A percentile compares a stretch with the other conserved stretches of the same genome.
These are phyloP conservation scores for Xiphorhynchus elegans DNA, from an alignment of 2,113 vertebrate genomes.

Conservation along the genomic window DNA sequence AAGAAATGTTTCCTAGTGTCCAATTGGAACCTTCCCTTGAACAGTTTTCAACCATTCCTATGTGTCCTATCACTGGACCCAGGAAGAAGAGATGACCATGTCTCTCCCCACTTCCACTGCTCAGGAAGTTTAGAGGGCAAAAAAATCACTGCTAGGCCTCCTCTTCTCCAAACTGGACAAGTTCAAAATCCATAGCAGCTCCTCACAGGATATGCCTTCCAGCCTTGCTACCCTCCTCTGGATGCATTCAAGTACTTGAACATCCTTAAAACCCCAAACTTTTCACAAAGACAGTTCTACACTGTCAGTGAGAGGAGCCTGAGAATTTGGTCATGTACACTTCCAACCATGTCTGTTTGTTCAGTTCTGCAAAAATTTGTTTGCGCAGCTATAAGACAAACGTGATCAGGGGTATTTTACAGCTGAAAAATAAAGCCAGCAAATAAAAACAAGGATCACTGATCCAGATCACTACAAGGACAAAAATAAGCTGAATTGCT, in stretches of 20 bases:
- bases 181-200: neutral
- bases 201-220: neutral
- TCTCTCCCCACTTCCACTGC: fast-evolving
- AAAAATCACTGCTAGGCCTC: neutral
- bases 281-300: neutral
- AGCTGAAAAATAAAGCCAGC: neutral
- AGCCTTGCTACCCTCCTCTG: neutral
- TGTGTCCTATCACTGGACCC: too few relatives aligned
- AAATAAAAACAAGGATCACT: neutral
- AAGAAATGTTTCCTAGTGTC: neutral
- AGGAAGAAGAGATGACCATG: neutral
- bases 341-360: neutral
- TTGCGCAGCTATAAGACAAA: neutral
- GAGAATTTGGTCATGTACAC: neutral
- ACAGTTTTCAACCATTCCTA: neutral
- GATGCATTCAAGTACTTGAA: neutral
- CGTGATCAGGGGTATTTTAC: neutral
- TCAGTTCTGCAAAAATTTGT: neutral
- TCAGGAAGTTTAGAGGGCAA: neutral
- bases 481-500: neutral
- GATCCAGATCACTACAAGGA: neutral
- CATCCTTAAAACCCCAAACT: neutral
- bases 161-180: neutral
- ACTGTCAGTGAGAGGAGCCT: neutral
- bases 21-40: fast-evolving